Evolutionary conservation across 2,888 invertebrate species (phyloP).

Genomic region (Brachylomia viminalis): DNA sequence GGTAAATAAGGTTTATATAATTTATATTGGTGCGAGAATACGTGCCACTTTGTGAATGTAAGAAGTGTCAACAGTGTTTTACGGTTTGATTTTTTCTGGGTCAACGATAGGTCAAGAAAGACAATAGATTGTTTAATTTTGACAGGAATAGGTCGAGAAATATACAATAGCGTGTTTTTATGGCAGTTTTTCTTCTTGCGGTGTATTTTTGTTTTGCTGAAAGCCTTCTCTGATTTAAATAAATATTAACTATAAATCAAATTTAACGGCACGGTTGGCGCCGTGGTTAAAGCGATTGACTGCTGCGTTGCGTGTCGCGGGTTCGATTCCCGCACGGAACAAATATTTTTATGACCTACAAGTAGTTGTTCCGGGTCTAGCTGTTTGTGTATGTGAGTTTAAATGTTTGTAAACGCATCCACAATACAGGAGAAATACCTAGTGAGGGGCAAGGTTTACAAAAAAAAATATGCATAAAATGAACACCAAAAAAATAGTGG

Average conservation of each 20-base stretch:
- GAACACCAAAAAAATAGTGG: neutral
- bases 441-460: too few species aligned
- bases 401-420: too few species aligned
- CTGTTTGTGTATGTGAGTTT: too few species aligned
- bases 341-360: too few species aligned
- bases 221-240: neutral
- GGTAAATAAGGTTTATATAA: conserved; percentile 46
- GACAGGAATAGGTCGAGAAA: neutral
- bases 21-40: conserved; percentile 29
- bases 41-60: conserved; percentile 29
- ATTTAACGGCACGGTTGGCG: too few species aligned
- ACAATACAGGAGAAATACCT: too few species aligned
- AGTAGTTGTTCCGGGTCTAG: too few species aligned
- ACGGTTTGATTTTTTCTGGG: conserved; percentile 30
- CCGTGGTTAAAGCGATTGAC: too few species aligned
- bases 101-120: neutral
- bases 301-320: too few species aligned
- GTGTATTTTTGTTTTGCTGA: neutral
- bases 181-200: neutral
- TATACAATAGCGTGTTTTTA: neutral
- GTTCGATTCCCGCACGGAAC: too few species aligned
- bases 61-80: conserved; percentile 31
- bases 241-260: neutral
- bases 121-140: conserved; percentile 15
- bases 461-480: neutral